These are phyloP conservation scores for Engystomops pustulosus DNA, from an alignment of 2,113 vertebrate species.

Conservation along the genomic window DNA sequence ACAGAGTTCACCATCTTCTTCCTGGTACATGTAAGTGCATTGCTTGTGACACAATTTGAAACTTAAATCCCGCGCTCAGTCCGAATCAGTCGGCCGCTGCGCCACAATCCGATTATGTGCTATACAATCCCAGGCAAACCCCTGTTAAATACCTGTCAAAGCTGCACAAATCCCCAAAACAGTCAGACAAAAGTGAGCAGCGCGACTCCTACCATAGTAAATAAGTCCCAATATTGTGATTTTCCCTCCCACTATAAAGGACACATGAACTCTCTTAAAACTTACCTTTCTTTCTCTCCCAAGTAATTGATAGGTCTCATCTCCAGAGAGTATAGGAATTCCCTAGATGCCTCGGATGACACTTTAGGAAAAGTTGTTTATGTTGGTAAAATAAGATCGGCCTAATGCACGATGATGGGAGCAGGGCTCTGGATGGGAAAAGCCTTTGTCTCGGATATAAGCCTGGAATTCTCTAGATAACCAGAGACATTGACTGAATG, in stretches of 20 bases:
- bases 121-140: no score
- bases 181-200: no score
- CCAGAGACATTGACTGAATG: constrained; percentile 47
- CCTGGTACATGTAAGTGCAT: no score
- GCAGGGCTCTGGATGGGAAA: constrained; percentile 47
- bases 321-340: constrained; percentile 61
- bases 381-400: constrained; percentile 63
- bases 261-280: constrained; percentile 60
- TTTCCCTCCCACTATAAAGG: constrained; percentile 54
- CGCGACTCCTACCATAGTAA: no score
- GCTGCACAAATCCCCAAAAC: no score
- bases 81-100: no score
- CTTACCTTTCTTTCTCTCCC: constrained; percentile 60
- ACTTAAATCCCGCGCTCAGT: no score
- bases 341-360: constrained; percentile 62
- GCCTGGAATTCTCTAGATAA: constrained; percentile 64
- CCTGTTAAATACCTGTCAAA: no score
- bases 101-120: no score
- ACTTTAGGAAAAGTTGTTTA: constrained; percentile 65
- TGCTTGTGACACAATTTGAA: no score
- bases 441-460: constrained; percentile 50
- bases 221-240: no score
- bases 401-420: constrained; percentile 60
- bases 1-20: no score
- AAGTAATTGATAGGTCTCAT: constrained; percentile 60